Evolutionary conservation across 2,888 invertebrate species (phyloP).

Genomic region (Nephrotoma flavescens): DNA sequence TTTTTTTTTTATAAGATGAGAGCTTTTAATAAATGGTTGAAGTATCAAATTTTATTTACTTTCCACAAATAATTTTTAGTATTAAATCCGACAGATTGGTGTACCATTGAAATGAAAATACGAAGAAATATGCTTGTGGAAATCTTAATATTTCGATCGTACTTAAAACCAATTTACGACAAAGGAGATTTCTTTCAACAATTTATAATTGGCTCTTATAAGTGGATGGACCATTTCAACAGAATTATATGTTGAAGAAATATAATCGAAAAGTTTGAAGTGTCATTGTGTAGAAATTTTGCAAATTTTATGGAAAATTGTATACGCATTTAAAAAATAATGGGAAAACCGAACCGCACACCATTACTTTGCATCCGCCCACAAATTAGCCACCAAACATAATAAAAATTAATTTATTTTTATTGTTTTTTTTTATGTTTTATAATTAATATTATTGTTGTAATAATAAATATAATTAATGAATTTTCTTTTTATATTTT

Average conservation of each 20-base stretch:
- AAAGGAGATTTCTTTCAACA: background rate
- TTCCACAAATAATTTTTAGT: too few relatives aligned
- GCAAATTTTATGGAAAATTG: background rate
- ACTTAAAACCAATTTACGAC: too few relatives aligned
- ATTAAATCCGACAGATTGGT: too few relatives aligned
- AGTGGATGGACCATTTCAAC: background rate
- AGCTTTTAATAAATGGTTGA: too few relatives aligned
- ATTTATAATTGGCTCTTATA: background rate
- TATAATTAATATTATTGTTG: background rate
- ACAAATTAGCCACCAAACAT: background rate
- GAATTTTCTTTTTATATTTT: background rate
- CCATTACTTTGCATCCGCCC: background rate
- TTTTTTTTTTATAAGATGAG: too few relatives aligned
- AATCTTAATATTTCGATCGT: too few relatives aligned
- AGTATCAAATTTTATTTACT: too few relatives aligned
- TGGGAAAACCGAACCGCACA: background rate
- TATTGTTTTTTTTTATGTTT: background rate
- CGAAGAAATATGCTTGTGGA: too few relatives aligned
- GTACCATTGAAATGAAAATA: too few relatives aligned
- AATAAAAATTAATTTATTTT: background rate
- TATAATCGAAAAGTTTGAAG: background rate
- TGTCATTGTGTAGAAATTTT: background rate
- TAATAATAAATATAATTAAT: background rate
- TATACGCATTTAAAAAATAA: background rate
- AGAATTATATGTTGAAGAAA: background rate